Percentiles rank a stretch among this genome's conserved stretches.
These are phyloP conservation scores for Colletes latitarsis DNA, from an alignment of 1,140 invertebrate species.

Conservation along the genomic window DNA sequence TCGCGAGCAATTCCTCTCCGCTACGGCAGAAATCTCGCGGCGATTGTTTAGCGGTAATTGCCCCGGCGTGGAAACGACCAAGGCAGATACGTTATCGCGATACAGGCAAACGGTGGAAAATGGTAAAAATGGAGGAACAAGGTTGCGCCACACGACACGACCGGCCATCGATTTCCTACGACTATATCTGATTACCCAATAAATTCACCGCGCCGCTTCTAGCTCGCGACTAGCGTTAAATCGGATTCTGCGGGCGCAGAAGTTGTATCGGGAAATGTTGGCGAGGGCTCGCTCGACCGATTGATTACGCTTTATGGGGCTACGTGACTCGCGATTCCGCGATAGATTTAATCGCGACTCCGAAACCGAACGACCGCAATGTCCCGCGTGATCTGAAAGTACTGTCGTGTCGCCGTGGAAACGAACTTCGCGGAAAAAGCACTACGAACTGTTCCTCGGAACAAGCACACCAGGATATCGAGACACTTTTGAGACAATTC, in stretches of 20 bases:
- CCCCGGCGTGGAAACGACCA: background rate
- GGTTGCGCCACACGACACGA: conserved; percentile 51
- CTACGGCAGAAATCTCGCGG: background rate
- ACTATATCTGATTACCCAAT: conserved; percentile 50
- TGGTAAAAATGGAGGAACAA: conserved; percentile 27
- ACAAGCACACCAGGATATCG: no score
- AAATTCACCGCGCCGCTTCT: conserved; percentile 44
- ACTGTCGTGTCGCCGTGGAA: background rate
- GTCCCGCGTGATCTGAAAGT: background rate
- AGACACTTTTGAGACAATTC: no score
- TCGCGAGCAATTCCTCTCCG: background rate
- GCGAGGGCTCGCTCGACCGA: conserved; percentile 32
- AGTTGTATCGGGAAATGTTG: conserved; percentile 17
- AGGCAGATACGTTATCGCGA: conserved; percentile 46
- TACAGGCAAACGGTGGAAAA: conserved; percentile 16
- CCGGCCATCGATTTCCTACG: conserved; percentile 57
- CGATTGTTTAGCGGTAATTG: conserved; percentile 11
- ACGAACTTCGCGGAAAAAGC: background rate
- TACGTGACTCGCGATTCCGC: conserved; percentile 44
- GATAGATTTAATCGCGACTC: conserved; percentile 22
- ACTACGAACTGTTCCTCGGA: background rate
- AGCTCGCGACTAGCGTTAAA: conserved; percentile 8
- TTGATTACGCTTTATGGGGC: conserved; percentile 28
- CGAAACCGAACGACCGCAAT: conserved; percentile 14
- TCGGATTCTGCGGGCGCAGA: conserved; percentile 42